Base-by-base conservation (phyloP, 1,140 invertebrate species). In the Pentalonia nigronervosa region DNA sequence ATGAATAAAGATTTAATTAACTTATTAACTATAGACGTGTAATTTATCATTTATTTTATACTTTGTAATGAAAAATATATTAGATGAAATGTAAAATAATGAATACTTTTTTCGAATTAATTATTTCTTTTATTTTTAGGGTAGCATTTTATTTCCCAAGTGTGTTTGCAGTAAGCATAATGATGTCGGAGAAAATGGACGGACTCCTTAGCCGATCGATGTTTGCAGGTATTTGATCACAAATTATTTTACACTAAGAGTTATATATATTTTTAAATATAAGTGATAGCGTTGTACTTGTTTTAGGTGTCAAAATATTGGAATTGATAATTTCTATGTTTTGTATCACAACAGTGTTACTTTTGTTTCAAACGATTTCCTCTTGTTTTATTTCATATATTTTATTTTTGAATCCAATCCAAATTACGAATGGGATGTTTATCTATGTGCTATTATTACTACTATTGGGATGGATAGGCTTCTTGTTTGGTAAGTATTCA, bases 101-200 rank as follows among this genome's bases (percentile, higher is more conserved):
- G 30, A 67, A 34, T 50, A 20, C 7, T 34, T 88, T 34, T 11
- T 53, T 50, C 34, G 2, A 21, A 50, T n/a, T 23, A 48, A 50
- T 53, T 23, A 48, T 21, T 34, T 89, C 25, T 6, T 56, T n/a
- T 89, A 21, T 93, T 94, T 94, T 48, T 86, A 95, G 94, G 30
- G 93, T 94, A 60, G 94, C 94, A 90, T 95, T 94, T 93, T 94
- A 94, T 92, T 93, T 94, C 11, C 94, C 94, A n/a, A 81, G 94
- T 56, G 94, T 94, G 93, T 94, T 95, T 48, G 94, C 94, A 34
- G 94, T 94, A n/a, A 94, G 94, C 21, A 91, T 94, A 30, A 93
- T 95, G 45, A 93, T 95, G 41, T 94, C 94, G 87, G 94, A 94
- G 50, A 94, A 94, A 93, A 93, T 94, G 91, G 94, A 94, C 47